Evolutionary conservation across 2,888 invertebrate species (phyloP).

Genomic region (Neocrepidodera transversa): DNA sequence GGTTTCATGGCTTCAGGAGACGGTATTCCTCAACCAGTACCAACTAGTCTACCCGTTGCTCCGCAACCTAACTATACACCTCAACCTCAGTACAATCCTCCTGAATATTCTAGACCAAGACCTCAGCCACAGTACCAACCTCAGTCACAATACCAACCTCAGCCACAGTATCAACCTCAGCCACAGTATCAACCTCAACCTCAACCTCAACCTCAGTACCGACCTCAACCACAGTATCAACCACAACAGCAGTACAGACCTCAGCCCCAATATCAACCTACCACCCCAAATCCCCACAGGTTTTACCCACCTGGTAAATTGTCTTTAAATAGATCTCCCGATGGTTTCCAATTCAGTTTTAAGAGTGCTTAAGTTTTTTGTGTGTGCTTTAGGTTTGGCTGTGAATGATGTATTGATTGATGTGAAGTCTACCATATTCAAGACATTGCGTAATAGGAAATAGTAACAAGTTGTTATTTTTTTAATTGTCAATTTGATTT

Average conservation of each 20-base stretch:
- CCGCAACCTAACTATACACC: constrained; percentile 67
- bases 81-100: constrained; percentile 62
- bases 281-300: constrained; percentile 75
- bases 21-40: constrained; percentile 63
- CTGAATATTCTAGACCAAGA: constrained; percentile 55
- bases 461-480: neutral
- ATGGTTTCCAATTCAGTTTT: constrained; percentile 87
- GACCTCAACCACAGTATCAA: constrained; percentile 61
- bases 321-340: constrained; percentile 84
- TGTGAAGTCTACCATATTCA: too few relatives aligned
- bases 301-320: constrained; percentile 88
- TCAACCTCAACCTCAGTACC: constrained; percentile 61
- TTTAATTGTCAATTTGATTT: too few relatives aligned
- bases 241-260: constrained; percentile 59
- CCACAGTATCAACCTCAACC: constrained; percentile 60
- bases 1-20: constrained; percentile 84
- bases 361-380: constrained; percentile 66
- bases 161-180: constrained; percentile 57
- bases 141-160: constrained; percentile 59
- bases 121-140: constrained; percentile 61
- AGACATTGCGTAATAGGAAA: too few relatives aligned
- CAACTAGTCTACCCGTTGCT: constrained; percentile 63
- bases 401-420: constrained; percentile 1
- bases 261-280: constrained; percentile 56
- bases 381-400: neutral